Conservation (phyloP, 2,113 vertebrate species). For the Pterocles orientalis region DNA sequence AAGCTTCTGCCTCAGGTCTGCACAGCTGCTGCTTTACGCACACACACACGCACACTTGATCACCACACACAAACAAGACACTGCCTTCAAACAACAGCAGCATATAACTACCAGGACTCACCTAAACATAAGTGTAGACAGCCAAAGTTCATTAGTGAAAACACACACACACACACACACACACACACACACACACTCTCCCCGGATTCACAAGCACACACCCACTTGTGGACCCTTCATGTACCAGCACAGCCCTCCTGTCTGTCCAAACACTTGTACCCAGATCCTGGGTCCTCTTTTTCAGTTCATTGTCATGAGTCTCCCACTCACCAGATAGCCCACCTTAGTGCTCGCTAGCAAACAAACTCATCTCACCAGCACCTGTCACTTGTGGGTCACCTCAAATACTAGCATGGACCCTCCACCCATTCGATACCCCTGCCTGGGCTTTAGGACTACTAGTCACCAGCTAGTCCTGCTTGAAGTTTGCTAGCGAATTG, state of each 20-base stretch:
- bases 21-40: neutral
- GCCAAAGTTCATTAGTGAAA: neutral
- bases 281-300: neutral
- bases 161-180: neutral
- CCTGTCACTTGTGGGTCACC: neutral
- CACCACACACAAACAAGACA: neutral
- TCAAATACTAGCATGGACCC: neutral
- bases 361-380: neutral
- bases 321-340: neutral
- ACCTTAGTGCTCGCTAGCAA: neutral
- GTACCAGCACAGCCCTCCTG: neutral
- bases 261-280: neutral
- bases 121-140: neutral
- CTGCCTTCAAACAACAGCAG: neutral
- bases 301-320: neutral
- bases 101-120: too few species aligned
- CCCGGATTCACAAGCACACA: neutral
- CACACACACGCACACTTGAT: neutral
- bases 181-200: too few species aligned
- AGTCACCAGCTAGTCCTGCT: neutral
- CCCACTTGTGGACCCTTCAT: neutral
- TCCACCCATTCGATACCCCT: too few species aligned
- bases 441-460: neutral
- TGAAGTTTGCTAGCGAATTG: neutral
- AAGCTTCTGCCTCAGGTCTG: neutral